A percentile compares a stretch with the other conserved stretches of the same genome.
Evolutionary conservation across 2,797 vertebrate species (phyloP).

Genomic region (Pipistrellus pipistrellus): DNA sequence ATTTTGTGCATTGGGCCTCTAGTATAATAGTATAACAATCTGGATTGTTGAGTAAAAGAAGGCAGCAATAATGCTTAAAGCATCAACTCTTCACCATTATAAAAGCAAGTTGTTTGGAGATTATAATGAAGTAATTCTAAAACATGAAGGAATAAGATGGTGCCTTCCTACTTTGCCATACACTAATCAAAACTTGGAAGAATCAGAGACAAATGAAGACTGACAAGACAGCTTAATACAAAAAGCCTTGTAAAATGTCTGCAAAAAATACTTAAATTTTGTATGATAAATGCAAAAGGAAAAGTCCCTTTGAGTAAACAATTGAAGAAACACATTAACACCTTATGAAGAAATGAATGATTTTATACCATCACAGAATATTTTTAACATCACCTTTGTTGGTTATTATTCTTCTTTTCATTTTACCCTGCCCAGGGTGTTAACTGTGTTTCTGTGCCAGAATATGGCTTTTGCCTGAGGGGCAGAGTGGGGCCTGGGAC

Average conservation of each 20-base stretch:
- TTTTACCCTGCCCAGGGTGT: too few species aligned
- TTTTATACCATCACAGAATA: background rate
- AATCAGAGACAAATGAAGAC: background rate
- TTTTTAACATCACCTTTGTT: background rate
- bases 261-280: too few species aligned
- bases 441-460: background rate
- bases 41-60: background rate
- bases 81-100: background rate
- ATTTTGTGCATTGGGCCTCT: too few species aligned
- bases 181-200: background rate
- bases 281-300: background rate
- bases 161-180: background rate
- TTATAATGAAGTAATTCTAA: background rate
- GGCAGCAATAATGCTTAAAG: background rate
- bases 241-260: background rate
- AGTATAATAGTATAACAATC: accelerated
- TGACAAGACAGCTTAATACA: background rate
- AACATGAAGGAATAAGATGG: accelerated
- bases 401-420: background rate
- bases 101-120: background rate
- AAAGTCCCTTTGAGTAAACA: background rate
- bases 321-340: background rate
- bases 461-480: background rate
- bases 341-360: too few species aligned
- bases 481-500: background rate